Evolutionary conservation across 2,888 invertebrate species (phyloP).

Genomic region (Stenodera caucasica): DNA sequence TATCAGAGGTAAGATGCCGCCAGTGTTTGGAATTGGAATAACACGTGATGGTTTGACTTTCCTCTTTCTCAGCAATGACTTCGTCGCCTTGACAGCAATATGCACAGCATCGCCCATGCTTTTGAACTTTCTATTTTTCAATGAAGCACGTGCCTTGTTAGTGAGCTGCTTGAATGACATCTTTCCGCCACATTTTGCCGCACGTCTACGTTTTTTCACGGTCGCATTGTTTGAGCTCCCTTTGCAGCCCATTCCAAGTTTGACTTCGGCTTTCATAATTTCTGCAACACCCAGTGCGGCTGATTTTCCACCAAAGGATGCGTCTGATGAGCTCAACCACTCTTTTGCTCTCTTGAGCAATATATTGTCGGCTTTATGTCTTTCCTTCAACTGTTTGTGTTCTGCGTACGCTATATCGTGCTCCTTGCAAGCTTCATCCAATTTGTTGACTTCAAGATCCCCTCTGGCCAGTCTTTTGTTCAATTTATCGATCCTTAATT

Average conservation of each 20-base stretch:
- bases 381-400: constrained; percentile 9
- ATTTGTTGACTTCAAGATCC: constrained; percentile 43
- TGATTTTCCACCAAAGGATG: background rate
- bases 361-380: constrained; percentile 46
- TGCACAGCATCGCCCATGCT: constrained; percentile 27
- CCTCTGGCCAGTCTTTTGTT: constrained; percentile 42
- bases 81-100: constrained; percentile 25
- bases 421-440: constrained; percentile 32
- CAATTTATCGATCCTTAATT: no score
- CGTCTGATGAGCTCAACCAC: background rate
- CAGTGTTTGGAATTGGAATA: constrained; percentile 45
- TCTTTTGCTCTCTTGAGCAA: constrained; percentile 28
- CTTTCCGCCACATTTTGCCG: constrained; percentile 16
- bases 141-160: constrained; percentile 1
- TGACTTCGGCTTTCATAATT: constrained; percentile 33
- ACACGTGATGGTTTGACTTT: constrained; percentile 32
- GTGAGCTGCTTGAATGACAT: constrained; percentile 8
- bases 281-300: background rate
- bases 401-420: background rate
- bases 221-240: constrained; percentile 5
- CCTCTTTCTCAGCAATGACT: no score
- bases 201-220: constrained; percentile 21
- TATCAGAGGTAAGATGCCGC: constrained; percentile 44
- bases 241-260: constrained; percentile 41
- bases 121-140: constrained; percentile 19